Base-by-base conservation (phyloP, 2,797 vertebrate genomes). In the Alectoris magna region DNA sequence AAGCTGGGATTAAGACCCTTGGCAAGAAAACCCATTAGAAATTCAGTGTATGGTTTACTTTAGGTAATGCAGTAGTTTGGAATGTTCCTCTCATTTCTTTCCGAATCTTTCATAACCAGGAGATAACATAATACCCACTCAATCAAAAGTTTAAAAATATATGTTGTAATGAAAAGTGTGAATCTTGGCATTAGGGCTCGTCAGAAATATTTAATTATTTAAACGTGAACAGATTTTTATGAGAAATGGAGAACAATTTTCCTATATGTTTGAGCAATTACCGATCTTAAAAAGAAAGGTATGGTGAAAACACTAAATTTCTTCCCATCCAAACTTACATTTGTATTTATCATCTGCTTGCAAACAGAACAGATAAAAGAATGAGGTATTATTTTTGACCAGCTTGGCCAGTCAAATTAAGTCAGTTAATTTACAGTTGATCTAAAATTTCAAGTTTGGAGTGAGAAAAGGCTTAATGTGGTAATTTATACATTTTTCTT, bases 11-110 rank as follows among this genome's bases (percentile, higher is more conserved):
- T 93, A 95, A 87, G 80, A 91, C n/a, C 56, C 74, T 78, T 80
- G 10, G 71, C 88, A 90, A 90, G 46, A 93, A 94, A 93, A 64
- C 74, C 63, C 84, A 72, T 86, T 91, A 77, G 66, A 94, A 95
- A 95, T 73, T 91, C 88, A 94, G 27, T 62, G 51, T 93, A 79
- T 7, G 12, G 39, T 93, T 31, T 96, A 39, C 63, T 84, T 79
- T 58, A 86, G 67, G 93, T 90, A 73, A 91, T 77, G 39, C 41
- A 60, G 27, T 43, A 83, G 6, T 80, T 64, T 51, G 36, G 70
- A 64, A 59, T 68, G 46, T 78, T 82, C 39, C 26, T 81, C 71
- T 84, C 11, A 48, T 90, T 92, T 91, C 74, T 84, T 87, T 22
- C 29, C 66, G 53, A 71, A 74, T 70, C 29, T 59, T 82, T 76